phyloP scores from a whole-genome alignment of 2,113 vertebrate genomes.

The Varanus komodoensis region DNA sequence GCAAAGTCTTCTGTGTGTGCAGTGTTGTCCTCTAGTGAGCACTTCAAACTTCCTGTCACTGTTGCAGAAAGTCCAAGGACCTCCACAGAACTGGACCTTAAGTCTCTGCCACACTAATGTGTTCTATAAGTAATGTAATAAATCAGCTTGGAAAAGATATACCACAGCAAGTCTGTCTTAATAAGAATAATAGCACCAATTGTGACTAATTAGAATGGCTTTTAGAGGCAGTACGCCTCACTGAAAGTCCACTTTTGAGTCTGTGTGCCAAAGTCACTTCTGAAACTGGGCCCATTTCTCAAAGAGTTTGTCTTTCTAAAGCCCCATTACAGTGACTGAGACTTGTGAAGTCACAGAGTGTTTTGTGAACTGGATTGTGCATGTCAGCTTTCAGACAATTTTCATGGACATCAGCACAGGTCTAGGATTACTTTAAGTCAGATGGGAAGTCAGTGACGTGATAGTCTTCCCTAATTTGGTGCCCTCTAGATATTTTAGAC shows the following conservation, averaged over 20 bases:
- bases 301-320: background rate
- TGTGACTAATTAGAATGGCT: slow-evolving; percentile 8
- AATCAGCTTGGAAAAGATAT: slow-evolving; percentile 10
- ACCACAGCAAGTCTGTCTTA: slow-evolving; percentile 19
- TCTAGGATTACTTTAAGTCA: background rate
- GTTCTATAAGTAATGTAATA: background rate
- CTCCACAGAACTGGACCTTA: background rate
- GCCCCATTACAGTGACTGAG: background rate
- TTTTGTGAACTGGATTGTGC: background rate
- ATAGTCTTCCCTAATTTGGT: too few relatives aligned
- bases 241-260: background rate
- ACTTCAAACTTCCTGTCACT: slow-evolving; percentile 1
- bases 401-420: background rate
- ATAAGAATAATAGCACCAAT: slow-evolving; percentile 16
- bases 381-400: background rate
- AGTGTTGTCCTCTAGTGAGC: too few relatives aligned
- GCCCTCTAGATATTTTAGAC: too few relatives aligned
- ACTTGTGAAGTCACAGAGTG: too few relatives aligned
- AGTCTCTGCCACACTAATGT: slow-evolving; percentile 14
- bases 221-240: background rate
- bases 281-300: background rate
- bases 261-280: background rate
- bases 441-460: background rate
- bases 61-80: slow-evolving; percentile 5
- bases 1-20: too few relatives aligned